Percentiles rank a stretch among this genome's conserved stretches.
Evolutionary conservation across 1,140 invertebrate genomes (phyloP).

Genomic region (Drosophila busckii): DNA sequence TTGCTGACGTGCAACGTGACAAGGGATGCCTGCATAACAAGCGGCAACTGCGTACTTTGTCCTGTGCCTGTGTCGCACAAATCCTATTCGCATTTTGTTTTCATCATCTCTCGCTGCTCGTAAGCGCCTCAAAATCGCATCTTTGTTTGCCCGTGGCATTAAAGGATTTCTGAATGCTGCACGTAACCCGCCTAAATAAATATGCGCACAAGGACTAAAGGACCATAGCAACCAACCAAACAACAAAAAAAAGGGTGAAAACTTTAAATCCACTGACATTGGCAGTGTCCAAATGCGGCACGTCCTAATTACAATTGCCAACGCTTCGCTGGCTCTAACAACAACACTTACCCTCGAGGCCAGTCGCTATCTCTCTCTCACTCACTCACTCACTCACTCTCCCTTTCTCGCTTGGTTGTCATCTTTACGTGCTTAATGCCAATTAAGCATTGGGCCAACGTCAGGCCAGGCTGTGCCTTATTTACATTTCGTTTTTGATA

Average conservation of each 20-base stretch:
- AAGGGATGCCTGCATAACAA: slow-evolving; percentile 24
- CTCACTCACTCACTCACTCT: background rate
- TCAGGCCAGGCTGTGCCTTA: slow-evolving; percentile 20
- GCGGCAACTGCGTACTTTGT: slow-evolving; percentile 1
- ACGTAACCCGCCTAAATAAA: slow-evolving; percentile 60
- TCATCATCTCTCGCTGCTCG: slow-evolving; percentile 40
- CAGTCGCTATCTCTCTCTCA: background rate
- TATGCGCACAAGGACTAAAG: slow-evolving; percentile 32
- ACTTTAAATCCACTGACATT: slow-evolving; percentile 55
- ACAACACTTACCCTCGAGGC: slow-evolving; percentile 38
- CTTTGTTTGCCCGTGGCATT: slow-evolving; percentile 61
- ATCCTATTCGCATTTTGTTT: slow-evolving; percentile 5
- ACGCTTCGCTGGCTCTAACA: slow-evolving; percentile 52
- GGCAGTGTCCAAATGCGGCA: no score
- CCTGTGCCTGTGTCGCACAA: no score
- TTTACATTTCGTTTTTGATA: slow-evolving; percentile 59
- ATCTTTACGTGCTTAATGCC: slow-evolving; percentile 65
- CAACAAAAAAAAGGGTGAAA: slow-evolving; percentile 9
- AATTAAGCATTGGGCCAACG: slow-evolving; percentile 61
- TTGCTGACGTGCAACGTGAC: slow-evolving; percentile 55
- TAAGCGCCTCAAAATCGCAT: slow-evolving; percentile 57
- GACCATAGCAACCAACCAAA: no score
- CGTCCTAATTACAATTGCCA: slow-evolving; percentile 62
- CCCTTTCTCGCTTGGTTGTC: background rate
- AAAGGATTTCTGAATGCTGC: slow-evolving; percentile 56